Base-by-base conservation (phyloP, 2,797 vertebrate genomes). In the Brachyalestes nurse region DNA sequence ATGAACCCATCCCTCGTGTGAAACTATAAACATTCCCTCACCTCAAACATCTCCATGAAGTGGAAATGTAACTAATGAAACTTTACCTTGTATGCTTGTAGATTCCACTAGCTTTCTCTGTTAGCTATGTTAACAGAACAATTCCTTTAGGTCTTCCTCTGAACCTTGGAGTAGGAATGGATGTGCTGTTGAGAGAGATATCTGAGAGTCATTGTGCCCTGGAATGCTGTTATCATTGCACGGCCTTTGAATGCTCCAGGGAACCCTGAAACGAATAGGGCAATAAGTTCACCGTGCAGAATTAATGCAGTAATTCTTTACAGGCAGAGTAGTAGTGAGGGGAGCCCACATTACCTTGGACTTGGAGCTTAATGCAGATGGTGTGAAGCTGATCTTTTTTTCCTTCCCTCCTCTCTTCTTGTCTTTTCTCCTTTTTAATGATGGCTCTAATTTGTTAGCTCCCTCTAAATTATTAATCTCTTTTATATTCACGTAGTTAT, bases 291-390 rank as follows among this genome's bases (percentile, higher is more conserved):
- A 97, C 95, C 96, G 98, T 95, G 96, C 95, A 96, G 97, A 98
- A 99, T 99, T 99, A 99, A 99, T 99, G 96, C 94, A 95, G 96
- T 97, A 98, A 98, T 99, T 98, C 96, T 99, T 99, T 97, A 98
- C 97, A 67, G 91, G 87, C 86, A 91, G 85, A 90, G 92, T 87
- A 90, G 87, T 88, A 89, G 90, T 34, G 61, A 81, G 28, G 55
- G 34, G 34, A 82, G 73, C 34, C 67, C 90, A 93, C 96, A 96
- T 97, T 98, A 99, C 97, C 97, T 98, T 96, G 96, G 96, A 97
- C 96, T 91, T 94, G 90, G 91, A 96, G 95, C 97, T 97, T 96
- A 97, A 97, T 98, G 96, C 96, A 96, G 97, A 97, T 97, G 96
- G 95, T 97, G 96, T 95, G 95, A 96, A 97, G 96, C 96, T 94